Evolutionary conservation across 2,888 invertebrate genomes (phyloP), one percentile per base, ranked within the genome.

Genomic region (Argyresthia albistria): DNA sequence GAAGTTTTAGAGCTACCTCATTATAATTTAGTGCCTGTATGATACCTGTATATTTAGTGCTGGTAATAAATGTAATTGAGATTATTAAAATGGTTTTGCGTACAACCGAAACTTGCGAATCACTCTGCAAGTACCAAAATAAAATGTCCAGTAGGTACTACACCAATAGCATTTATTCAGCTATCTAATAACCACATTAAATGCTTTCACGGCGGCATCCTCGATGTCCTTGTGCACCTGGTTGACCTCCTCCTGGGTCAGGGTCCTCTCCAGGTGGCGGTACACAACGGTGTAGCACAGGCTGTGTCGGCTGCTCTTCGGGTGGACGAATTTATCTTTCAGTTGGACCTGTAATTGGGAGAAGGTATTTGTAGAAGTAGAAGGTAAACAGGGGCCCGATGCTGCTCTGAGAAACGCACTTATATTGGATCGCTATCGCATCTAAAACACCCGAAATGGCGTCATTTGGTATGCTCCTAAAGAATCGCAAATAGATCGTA

Each of bases 201-300:
- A 87, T 1, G 71, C 48, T 8, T 70, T 63, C 0, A 65, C 60
- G 1, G 90, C 91, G 10, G 88, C 82, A 11, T 89, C 76, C 59
- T 90, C 92, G 56, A 99, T 96, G 62, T 90, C 74, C 60, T 90
- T 84, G 69, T 99, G 98, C n/a, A 98, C 78, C 49, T 82, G 65
- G 74, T 95, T 96, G 0, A 96, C 97, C 87, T 99, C 98, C 0
- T 88, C 88, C 70, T 97, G 95, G 0, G 92, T 94, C 43, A 99
- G 84, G 0, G 96, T 96, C 57, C 92, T 91, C 67, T 97, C 96
- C 91, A 97, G 91, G 70, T 98, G 97, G 51, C 99, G 89, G 70
- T 99, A 99, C 0, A 94, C 89, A 60, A 99, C 96, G 61, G 94
- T 91, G 74, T 97, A 99, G 73, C 97, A 97, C 54, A 97, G 92